Conservation (phyloP, 2,888 invertebrate species). For the Campoplex nolae region DNA sequence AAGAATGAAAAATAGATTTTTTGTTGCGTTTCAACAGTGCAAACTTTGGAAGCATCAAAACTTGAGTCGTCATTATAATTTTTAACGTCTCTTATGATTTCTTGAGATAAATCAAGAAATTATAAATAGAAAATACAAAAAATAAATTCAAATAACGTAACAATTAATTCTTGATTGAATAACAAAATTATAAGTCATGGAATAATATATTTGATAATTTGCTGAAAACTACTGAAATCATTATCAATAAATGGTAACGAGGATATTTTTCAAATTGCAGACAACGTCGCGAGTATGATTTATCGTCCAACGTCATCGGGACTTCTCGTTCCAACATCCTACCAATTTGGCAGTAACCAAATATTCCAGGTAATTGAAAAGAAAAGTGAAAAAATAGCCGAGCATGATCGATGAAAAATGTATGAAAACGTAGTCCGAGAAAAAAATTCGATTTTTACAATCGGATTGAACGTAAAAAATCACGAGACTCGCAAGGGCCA, state of each 20-base stretch:
- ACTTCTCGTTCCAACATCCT: slow-evolving; percentile 87
- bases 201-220: background rate
- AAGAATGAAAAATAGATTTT: background rate
- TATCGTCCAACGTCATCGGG: slow-evolving; percentile 88
- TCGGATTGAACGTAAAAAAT: background rate
- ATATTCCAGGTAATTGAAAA: slow-evolving; percentile 87
- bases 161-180: background rate
- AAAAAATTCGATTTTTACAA: background rate
- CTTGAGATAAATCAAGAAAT: too few relatives aligned
- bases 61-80: too few relatives aligned
- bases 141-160: background rate
- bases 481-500: background rate
- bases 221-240: background rate
- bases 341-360: slow-evolving; percentile 87
- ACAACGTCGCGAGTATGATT: slow-evolving; percentile 87
- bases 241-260: background rate
- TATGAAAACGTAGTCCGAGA: slow-evolving; percentile 28
- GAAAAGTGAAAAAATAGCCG: background rate
- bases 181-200: too few relatives aligned
- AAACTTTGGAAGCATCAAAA: background rate
- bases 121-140: background rate
- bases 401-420: slow-evolving; percentile 50
- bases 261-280: slow-evolving; percentile 69
- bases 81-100: too few relatives aligned
- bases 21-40: background rate